Evolutionary conservation across 2,797 vertebrate species (phyloP), one percentile per base, ranked within the genome.

Genomic region (Phrynocephalus vlangalii): DNA sequence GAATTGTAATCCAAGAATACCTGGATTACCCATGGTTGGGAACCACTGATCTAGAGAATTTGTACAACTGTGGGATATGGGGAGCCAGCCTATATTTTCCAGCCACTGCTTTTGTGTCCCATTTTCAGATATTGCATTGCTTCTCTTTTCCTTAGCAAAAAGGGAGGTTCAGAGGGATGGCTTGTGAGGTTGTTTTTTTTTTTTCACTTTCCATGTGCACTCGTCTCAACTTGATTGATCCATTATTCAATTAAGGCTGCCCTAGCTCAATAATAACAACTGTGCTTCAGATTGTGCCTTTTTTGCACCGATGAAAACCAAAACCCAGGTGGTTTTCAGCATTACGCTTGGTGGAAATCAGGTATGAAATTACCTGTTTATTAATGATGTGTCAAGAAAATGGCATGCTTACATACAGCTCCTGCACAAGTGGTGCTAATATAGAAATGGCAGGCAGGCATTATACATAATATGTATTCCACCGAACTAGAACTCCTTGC

Each of bases 291-390:
- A 50, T 88, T 79, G 28, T 6, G 0, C 86, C 89, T 86, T 94
- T 95, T 78, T 85, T 38, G 56, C 24, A 91, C 16, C 2, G 88
- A 89, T 94, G 95, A 95, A 96, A 97, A 95, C 90, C 16, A 91
- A 96, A 95, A 94, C 95, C 96, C 96, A 95, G 96, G 95, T 95
- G 96, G 96, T 95, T 97, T 96, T 96, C 96, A 97, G 92, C 94
- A 94, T 96, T 96, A 95, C 94, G 95, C 92, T 95, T 92, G 26
- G 70, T 96, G 95, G 95, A 96, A 97, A 97, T 96, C 95, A 94
- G 96, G 96, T 96, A 96, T 96, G 96, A 94, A 97, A 97, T 97
- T 94, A 96, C 95, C 93, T 92, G 93, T 95, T 96, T 96, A 96
- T 96, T 96, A 96, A 96, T 90, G 96, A 95, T 0, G 95, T 96